Evolutionary conservation across 2,113 vertebrate genomes (phyloP).

Genomic region (Pomatostomus ruficeps): DNA sequence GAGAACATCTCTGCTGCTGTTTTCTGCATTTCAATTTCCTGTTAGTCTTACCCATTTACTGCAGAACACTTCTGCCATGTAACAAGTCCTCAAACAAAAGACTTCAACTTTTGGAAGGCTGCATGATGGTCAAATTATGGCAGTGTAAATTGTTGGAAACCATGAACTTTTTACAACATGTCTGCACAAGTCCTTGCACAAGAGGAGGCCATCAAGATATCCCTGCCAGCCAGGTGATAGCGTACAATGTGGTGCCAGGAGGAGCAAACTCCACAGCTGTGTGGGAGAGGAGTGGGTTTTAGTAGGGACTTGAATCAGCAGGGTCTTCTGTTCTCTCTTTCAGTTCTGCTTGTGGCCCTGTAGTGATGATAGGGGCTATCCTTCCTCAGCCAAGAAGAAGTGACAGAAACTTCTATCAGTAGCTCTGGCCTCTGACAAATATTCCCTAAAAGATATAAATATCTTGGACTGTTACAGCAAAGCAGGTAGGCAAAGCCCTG

Average conservation of each 20-base stretch:
- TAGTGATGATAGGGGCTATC: not conserved
- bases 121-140: not conserved
- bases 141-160: not conserved
- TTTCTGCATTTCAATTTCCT: not conserved
- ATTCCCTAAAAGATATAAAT: not conserved
- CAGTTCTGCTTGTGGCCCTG: not conserved
- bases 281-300: not conserved
- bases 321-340: not conserved
- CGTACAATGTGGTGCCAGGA: not conserved
- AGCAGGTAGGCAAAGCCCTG: not conserved
- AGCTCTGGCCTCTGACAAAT: not conserved
- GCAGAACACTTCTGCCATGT: not conserved
- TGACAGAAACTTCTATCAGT: not conserved
- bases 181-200: not conserved
- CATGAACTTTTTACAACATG: not conserved
- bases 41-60: not conserved
- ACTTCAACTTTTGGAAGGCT: not conserved
- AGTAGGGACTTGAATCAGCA: not conserved
- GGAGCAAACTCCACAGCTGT: not conserved
- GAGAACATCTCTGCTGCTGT: not conserved
- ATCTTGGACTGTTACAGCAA: not conserved
- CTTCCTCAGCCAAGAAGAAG: not conserved
- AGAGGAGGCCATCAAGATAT: fast-evolving
- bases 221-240: not conserved
- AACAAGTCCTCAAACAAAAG: not conserved